Evolutionary conservation across 2,888 invertebrate genomes (phyloP).

Genomic region (Aleiodes leptofemur): DNA sequence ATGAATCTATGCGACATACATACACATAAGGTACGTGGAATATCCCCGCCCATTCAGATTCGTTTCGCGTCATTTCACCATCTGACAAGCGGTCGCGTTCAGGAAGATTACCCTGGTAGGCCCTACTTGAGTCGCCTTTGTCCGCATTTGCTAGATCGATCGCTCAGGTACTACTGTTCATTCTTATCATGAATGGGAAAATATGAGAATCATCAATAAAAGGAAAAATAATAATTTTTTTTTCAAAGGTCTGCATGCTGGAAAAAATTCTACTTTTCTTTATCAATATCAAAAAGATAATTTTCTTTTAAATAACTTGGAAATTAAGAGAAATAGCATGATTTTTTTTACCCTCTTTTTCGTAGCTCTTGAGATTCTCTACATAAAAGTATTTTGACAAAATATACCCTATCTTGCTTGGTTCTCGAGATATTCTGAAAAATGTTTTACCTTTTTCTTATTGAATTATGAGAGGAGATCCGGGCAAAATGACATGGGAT

Average conservation of each 20-base stretch:
- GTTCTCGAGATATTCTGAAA: no score
- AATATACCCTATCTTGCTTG: no score
- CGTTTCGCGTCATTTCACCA: slow-evolving; percentile 42
- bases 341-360: no score
- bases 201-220: not conserved
- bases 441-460: no score
- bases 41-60: slow-evolving; percentile 16
- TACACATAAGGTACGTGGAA: not conserved
- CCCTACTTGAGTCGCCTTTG: slow-evolving; percentile 22
- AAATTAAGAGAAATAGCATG: no score
- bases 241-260: not conserved
- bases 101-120: slow-evolving; percentile 33
- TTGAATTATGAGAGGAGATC: no score
- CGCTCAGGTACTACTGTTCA: not conserved
- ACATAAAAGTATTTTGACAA: no score
- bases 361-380: no score
- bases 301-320: no score
- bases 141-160: slow-evolving; percentile 17
- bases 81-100: slow-evolving; percentile 36
- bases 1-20: slow-evolving; percentile 8
- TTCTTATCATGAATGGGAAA: slow-evolving; percentile 2
- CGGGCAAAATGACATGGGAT: no score
- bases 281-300: no score
- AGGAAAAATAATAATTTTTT: not conserved
- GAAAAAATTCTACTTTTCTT: no score